A percentile compares a stretch with the other conserved stretches of the same genome.
Conservation (phyloP, 2,888 invertebrate genomes). For the Nectonema munidae region DNA sequence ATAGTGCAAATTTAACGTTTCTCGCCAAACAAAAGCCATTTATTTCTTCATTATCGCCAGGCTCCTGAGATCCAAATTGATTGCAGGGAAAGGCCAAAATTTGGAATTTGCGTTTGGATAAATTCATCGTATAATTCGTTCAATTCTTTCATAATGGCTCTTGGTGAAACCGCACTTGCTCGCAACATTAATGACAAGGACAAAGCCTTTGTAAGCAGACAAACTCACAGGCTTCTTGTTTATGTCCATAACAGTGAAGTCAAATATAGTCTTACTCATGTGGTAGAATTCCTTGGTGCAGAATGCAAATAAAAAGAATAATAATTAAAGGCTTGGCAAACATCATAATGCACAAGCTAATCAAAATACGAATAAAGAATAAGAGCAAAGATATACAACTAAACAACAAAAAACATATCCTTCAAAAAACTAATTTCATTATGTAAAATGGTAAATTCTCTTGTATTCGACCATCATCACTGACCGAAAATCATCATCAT, state of each 20-base stretch:
- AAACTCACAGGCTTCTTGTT: slow-evolving; percentile 10
- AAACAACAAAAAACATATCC: too few species aligned
- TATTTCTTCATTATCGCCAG: slow-evolving; percentile 23
- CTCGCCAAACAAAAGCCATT: slow-evolving; percentile 21
- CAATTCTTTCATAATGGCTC: slow-evolving; percentile 24
- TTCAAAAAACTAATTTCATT: too few species aligned
- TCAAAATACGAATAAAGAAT: too few species aligned
- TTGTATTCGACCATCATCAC: too few species aligned
- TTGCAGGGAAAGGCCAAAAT: slow-evolving; percentile 28
- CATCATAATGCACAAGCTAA: too few species aligned
- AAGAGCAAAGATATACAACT: too few species aligned
- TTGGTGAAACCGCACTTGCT: slow-evolving; percentile 28
- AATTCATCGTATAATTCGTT: slow-evolving; percentile 24
- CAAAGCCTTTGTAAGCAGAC: slow-evolving; percentile 11
- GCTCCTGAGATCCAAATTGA: slow-evolving; percentile 29
- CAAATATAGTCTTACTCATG: slow-evolving; percentile 11
- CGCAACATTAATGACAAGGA: slow-evolving; percentile 27
- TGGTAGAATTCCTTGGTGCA: slow-evolving; percentile 21
- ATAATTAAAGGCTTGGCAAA: too few species aligned
- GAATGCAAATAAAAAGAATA: slow-evolving; percentile 18
- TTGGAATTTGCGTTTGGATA: slow-evolving; percentile 23
- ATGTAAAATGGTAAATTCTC: too few species aligned
- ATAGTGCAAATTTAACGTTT: slow-evolving; percentile 26
- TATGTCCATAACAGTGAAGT: slow-evolving; percentile 13
- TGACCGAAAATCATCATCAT: too few species aligned